Conservation (phyloP, 2,888 invertebrate genomes). For the Drosophila silvestris region DNA sequence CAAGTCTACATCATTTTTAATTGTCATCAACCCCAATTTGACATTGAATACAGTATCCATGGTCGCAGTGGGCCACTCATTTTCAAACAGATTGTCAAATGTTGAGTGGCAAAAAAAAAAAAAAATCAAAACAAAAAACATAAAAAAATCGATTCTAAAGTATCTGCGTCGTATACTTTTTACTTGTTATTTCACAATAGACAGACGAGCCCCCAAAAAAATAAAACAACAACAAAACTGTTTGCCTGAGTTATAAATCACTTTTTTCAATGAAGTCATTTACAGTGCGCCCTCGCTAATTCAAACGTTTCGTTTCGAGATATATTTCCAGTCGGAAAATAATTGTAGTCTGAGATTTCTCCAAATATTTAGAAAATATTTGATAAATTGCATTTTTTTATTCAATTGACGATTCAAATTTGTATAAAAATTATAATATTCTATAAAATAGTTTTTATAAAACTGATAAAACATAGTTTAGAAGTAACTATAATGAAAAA, state of each 20-base stretch:
- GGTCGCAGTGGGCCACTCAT: slow-evolving; percentile 9
- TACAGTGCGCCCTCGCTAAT: background rate
- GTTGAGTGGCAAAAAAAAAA: background rate
- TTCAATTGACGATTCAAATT: background rate
- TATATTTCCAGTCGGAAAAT: background rate
- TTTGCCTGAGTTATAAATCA: slow-evolving; percentile 36
- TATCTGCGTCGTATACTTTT: slow-evolving; percentile 17
- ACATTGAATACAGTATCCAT: slow-evolving; percentile 37
- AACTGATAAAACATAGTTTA: background rate
- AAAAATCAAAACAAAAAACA: no score
- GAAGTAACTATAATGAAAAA: background rate
- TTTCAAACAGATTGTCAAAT: background rate
- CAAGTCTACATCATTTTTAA: slow-evolving; percentile 32
- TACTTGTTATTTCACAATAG: slow-evolving; percentile 72
- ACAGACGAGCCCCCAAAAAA: slow-evolving; percentile 75
- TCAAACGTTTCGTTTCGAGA: background rate
- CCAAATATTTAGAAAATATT: background rate
- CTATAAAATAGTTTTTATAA: background rate
- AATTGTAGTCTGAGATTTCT: background rate
- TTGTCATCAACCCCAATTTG: slow-evolving; percentile 41
- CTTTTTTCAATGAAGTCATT: slow-evolving; percentile 3
- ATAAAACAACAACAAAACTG: background rate
- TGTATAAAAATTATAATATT: background rate
- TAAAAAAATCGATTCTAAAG: background rate
- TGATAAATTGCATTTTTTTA: background rate